Percentiles rank a stretch among this genome's conserved stretches.
phyloP scores from a whole-genome alignment of 2,888 invertebrate species.

The Bembecia ichneumoniformis region DNA sequence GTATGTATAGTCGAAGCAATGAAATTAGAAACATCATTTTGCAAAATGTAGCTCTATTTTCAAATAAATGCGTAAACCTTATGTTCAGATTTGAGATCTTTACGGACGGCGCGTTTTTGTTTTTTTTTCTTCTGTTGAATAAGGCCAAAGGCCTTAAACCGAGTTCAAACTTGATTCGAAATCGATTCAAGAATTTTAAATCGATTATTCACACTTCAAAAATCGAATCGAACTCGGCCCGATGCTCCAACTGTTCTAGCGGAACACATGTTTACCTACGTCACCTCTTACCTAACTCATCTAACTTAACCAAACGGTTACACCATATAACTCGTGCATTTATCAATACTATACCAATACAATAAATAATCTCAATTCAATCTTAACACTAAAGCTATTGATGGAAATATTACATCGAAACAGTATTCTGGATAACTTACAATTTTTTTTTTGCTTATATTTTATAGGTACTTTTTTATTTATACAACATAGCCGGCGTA shows the following conservation, averaged over 20 bases:
- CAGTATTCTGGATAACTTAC: slow-evolving; percentile 73
- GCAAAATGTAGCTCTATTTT: background rate
- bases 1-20: no score
- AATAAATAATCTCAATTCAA: slow-evolving; percentile 35
- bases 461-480: background rate
- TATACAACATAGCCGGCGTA: background rate
- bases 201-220: background rate
- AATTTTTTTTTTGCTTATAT: slow-evolving; percentile 14
- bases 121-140: slow-evolving; percentile 6
- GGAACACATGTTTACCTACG: slow-evolving; percentile 29
- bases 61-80: background rate
- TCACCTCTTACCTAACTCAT: slow-evolving; percentile 21
- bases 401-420: slow-evolving; percentile 26
- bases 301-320: slow-evolving; percentile 50
- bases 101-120: slow-evolving; percentile 51
- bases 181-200: background rate
- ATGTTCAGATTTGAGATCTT: slow-evolving; percentile 21
- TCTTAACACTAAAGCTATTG: slow-evolving; percentile 21
- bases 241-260: background rate
- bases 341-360: slow-evolving; percentile 31
- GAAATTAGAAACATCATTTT: no score
- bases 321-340: slow-evolving; percentile 35
- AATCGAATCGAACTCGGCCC: background rate
- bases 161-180: background rate
- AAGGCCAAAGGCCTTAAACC: background rate